phyloP scores from a whole-genome alignment of 92 coral and sea anemone species.

The Virgularia gustaviana region DNA sequence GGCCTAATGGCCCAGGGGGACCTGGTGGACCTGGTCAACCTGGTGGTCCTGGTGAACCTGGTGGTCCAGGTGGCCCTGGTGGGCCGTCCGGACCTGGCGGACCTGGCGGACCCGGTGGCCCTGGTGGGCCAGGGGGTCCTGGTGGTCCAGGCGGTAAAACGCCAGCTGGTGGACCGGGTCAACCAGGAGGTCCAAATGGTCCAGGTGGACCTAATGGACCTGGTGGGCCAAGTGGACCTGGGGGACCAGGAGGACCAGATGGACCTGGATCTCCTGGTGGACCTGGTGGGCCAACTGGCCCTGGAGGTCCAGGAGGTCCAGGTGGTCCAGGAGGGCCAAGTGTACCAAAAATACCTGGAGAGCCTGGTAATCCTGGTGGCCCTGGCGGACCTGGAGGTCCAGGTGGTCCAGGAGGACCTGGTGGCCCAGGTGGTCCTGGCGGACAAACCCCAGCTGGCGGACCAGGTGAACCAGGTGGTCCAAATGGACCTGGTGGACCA shows the following conservation, averaged over 20 bases:
- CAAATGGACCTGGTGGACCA: slow-evolving; percentile 41
- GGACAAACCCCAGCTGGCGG: slow-evolving; percentile 41
- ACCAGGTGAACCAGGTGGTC: too few species aligned
- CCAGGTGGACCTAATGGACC: slow-evolving; percentile 44
- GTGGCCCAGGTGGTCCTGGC: too few species aligned
- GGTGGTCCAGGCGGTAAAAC: slow-evolving; percentile 58
- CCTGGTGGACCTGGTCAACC: slow-evolving; percentile 41
- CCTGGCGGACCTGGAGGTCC: slow-evolving; percentile 46
- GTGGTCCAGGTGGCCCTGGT: slow-evolving; percentile 70
- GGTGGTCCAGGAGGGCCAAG: slow-evolving; percentile 68
- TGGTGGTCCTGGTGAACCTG: slow-evolving; percentile 32
- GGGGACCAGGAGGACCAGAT: slow-evolving; percentile 70
- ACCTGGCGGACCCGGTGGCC: slow-evolving; percentile 64
- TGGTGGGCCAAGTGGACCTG: slow-evolving; percentile 43
- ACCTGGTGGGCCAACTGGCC: not conserved
- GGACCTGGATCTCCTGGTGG: slow-evolving; percentile 57
- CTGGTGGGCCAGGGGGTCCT: slow-evolving; percentile 70
- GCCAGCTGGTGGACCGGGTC: not conserved
- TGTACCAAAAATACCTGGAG: slow-evolving; percentile 57
- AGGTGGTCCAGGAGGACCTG: slow-evolving; percentile 26
- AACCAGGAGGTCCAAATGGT: slow-evolving; percentile 78
- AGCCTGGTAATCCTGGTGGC: slow-evolving; percentile 61
- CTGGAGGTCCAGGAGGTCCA: slow-evolving; percentile 37
- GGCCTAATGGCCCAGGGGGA: slow-evolving; percentile 38
- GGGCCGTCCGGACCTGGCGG: slow-evolving; percentile 45